Evolutionary conservation across 2,888 invertebrate species (phyloP), one percentile per base, ranked within the genome.

Genomic region (Congeria kusceri): DNA sequence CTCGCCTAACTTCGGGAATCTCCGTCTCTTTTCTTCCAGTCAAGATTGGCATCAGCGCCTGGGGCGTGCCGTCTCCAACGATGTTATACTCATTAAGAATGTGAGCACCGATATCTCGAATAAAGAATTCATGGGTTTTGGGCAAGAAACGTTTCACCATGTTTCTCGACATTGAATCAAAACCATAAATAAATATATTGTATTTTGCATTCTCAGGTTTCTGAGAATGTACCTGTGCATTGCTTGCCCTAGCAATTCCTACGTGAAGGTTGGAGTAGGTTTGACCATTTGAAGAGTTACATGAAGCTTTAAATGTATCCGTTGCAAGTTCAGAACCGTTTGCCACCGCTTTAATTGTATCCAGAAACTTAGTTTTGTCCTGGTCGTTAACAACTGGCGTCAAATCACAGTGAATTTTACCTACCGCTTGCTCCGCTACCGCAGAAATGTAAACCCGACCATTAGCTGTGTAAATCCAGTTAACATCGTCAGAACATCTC

Each of bases 131-230:
- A 69, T 91, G 85, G n/a, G 91, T 85, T 59, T 88, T 86, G 0
- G 93, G 93, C 28, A 93, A 70, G 44, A 89, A 87, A 13, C 93
- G 81, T 65, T 90, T 82, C 90, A 92, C 93, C 20, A 96, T 96
- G 93, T 97, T 96, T 63, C 96, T 95, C 0, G 98, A 97, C 0
- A 98, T 93, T 0, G 98, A 98, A 93, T 98, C 98, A 88, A 97
- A 96, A 0, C 97, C 98, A 82, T 97, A 95, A 94, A 98, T 97
- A 0, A 98, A 93, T 0, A 98, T 96, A 92, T 97, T 97, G 57
- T 96, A 89, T 62, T 69, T 65, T 56, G 66, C 76, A 5, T 25
- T 44, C 0, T 3, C 13, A 15, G 39, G 39, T 15, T 64, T 64
- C 5, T 32, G 20, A n/a, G n/a, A n/a, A 9, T 28, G 25, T 0